Evolutionary conservation across 2,113 vertebrate genomes (phyloP), one percentile per base, ranked within the genome.

Genomic region (Oryctolagus cuniculus): DNA sequence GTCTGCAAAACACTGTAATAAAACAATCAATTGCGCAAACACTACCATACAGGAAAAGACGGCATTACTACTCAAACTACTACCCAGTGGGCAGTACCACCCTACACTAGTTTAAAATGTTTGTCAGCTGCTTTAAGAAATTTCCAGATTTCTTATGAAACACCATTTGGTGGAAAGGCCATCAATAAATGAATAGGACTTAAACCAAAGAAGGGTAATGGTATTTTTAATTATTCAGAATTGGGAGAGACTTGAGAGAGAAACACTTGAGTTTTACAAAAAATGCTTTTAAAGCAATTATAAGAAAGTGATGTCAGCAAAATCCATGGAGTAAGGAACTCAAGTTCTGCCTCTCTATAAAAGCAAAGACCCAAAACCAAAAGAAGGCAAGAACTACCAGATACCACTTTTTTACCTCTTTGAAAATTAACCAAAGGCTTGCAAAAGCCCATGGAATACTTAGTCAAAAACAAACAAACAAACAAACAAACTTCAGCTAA

Each of bases 141-240:
- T 66, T 89, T 44, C 70, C 22, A 49, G 4, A 73, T 87, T 82
- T 83, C 31, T 63, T 25, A 87, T 24, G 8, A 82, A 87, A 83
- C 38, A 27, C 4, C 67, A 8, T 49, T 66, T 51, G 25, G 44
- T 83, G 13, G 17, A 69, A 2, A 67, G 13, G n/a, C 5, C 15
- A 86, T 49, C 17, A 38, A 17, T 13, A 63, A 4, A n/a, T 34
- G 82, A 85, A 61, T 22, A 70, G 70, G 44, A 93, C 70, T 73
- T 89, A 84, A 93, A 87, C 29, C 31, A 82, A 90, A 74, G 31
- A 25, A 73, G n/a, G 79, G 4, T 77, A 89, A 77, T 2, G 29
- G 19, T 61, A 72, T 91, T 97, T 91, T 89, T 81, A 75, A 89
- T 73, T 91, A 87, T 92, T 94, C 67, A 93, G 38, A 96, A 66